phyloP scores from a whole-genome alignment of 1,140 invertebrate species.

The Phymastichus coffea region DNA sequence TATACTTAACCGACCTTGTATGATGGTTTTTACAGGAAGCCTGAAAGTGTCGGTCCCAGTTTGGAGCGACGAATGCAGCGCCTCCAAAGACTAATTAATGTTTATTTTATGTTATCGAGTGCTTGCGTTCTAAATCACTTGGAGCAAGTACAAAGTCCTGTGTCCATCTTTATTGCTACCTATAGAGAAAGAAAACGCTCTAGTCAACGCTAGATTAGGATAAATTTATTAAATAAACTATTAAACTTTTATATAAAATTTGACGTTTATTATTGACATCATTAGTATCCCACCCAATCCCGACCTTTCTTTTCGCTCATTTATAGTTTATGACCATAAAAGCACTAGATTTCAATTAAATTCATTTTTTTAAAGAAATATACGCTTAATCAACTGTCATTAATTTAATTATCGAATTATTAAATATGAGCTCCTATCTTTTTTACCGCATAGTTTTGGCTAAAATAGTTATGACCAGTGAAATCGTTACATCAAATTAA shows the following conservation, averaged over 20 bases:
- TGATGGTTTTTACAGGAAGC: conserved; percentile 43
- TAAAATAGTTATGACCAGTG: too few relatives aligned
- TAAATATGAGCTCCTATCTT: too few relatives aligned
- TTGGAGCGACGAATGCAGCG: conserved; percentile 51
- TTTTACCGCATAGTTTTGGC: too few relatives aligned
- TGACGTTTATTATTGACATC: background rate
- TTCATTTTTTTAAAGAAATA: too few relatives aligned
- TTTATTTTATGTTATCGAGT: conserved; percentile 33
- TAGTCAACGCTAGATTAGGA: conserved; percentile 48
- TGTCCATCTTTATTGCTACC: conserved; percentile 39
- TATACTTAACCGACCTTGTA: background rate
- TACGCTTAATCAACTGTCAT: too few relatives aligned
- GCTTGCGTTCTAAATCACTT: conserved; percentile 30
- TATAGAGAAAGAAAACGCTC: conserved; percentile 36
- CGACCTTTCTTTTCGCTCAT: too few relatives aligned
- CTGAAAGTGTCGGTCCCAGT: conserved; percentile 50
- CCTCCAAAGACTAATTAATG: conserved; percentile 54
- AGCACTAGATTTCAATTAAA: too few relatives aligned
- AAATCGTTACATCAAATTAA: too few relatives aligned
- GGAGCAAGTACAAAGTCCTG: conserved; percentile 37
- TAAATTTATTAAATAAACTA: conserved; percentile 35
- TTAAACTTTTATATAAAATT: conserved; percentile 35
- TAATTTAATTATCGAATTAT: too few relatives aligned
- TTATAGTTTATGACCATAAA: too few relatives aligned
- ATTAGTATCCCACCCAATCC: too few relatives aligned